Percentiles rank a stretch among this genome's conserved stretches.
phyloP scores from a whole-genome alignment of 2,888 invertebrate genomes.

The Dermolepida albohirtum region DNA sequence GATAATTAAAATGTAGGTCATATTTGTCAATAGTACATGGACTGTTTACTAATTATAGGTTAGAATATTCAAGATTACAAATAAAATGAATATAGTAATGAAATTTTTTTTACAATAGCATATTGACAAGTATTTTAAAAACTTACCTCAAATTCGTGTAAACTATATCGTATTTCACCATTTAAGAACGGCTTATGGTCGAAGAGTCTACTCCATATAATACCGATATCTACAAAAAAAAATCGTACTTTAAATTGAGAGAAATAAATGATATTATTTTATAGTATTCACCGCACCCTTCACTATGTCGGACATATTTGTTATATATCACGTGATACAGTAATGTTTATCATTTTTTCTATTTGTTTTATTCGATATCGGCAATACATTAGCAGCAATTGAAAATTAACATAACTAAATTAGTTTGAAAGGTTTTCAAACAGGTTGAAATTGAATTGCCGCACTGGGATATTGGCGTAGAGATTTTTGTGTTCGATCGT shows the following conservation, averaged over 20 bases:
- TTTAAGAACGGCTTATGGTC: conserved; percentile 88
- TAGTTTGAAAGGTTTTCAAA: too few species aligned
- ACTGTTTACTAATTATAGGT: conserved; percentile 6
- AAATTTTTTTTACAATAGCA: too few species aligned
- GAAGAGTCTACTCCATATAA: conserved; percentile 86
- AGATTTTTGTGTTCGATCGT: not conserved
- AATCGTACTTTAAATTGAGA: conserved; percentile 42
- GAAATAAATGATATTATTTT: conserved; percentile 39
- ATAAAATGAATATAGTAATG: conserved; percentile 14
- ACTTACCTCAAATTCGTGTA: conserved; percentile 87
- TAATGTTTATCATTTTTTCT: not conserved
- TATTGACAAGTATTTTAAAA: conserved; percentile 48
- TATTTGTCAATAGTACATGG: too few species aligned
- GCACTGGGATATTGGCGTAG: not conserved
- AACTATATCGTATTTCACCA: conserved; percentile 86
- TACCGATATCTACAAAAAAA: conserved; percentile 76
- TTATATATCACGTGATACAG: conserved; percentile 37
- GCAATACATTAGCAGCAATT: too few species aligned
- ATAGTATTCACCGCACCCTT: conserved; percentile 56
- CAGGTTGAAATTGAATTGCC: too few species aligned
- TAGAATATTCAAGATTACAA: conserved; percentile 14
- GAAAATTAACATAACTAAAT: too few species aligned
- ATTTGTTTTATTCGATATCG: too few species aligned
- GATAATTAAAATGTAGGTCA: too few species aligned
- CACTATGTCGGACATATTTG: conserved; percentile 58